Conservation (phyloP, 1,140 invertebrate species). For the Zaprionus kolodkinae region DNA sequence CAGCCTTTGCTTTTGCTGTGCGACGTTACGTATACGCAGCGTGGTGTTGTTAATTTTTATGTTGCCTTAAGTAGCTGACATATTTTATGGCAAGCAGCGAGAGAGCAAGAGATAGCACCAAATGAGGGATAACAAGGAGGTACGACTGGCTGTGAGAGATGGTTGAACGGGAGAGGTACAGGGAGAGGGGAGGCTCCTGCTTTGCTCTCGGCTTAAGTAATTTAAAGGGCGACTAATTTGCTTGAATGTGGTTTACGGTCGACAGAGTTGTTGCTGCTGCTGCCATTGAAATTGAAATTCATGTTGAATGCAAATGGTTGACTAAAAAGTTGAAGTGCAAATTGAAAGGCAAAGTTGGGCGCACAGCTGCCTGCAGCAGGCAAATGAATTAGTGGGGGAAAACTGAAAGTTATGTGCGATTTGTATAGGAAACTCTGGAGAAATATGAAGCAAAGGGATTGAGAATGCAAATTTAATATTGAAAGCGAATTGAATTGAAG, state of each 20-base stretch:
- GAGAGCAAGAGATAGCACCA: constrained; percentile 13
- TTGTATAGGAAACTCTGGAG: background rate
- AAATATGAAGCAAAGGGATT: background rate
- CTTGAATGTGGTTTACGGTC: constrained; percentile 43
- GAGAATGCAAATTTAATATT: background rate
- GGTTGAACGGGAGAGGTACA: background rate
- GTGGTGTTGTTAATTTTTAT: constrained; percentile 60
- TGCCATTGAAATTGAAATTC: constrained; percentile 35
- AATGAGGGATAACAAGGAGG: constrained; percentile 1
- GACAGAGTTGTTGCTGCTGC: constrained; percentile 4
- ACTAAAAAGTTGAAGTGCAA: constrained; percentile 14
- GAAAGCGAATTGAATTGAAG: background rate
- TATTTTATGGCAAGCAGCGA: constrained; percentile 41
- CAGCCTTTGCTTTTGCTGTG: background rate
- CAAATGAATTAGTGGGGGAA: background rate
- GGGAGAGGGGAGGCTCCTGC: background rate
- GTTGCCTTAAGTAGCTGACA: constrained; percentile 56
- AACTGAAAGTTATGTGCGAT: background rate
- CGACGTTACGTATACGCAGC: constrained; percentile 44
- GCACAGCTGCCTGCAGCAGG: background rate
- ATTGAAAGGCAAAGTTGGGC: constrained; percentile 12
- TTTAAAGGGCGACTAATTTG: constrained; percentile 41
- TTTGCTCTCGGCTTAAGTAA: constrained; percentile 25
- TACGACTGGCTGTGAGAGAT: background rate
- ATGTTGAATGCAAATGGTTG: constrained; percentile 17